Evolutionary conservation across 1,140 invertebrate genomes (phyloP), one percentile per base, ranked within the genome.

Genomic region (Chironomus striatipennis): DNA sequence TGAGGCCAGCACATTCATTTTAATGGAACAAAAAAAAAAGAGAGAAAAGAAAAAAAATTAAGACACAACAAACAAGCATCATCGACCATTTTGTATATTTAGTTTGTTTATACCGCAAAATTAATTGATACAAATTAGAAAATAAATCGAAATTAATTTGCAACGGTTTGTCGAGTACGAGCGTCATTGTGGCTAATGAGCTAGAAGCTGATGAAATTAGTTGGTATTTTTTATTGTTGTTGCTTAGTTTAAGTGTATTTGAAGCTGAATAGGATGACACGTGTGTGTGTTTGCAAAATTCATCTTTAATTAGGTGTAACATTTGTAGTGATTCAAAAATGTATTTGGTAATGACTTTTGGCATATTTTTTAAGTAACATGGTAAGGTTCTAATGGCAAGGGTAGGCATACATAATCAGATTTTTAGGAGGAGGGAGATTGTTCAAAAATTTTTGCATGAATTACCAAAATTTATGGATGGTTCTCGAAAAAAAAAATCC

Each of bases 71-170:
- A 57, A 57, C 47, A 57, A 57, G n/a, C 47, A 15, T n/a, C 47
- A 57, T 34, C 24, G 24, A n/a, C 47, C 47, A 57, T 57, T 57
- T 57, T 57, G 47, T 34, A 57, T 57, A 57, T n/a, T 57, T n/a
- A 57, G 24, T 34, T 57, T 57, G 12, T 10, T 34, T 2, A 34
- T 34, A 34, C 47, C 47, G 47, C 47, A 57, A 34, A 57, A 21
- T 21, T 70, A 70, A 70, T 70, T 70, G 65, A 70, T 18, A 70
- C 18, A 70, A 70, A 70, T 70, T 70, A 21, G 20, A 70, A 20
- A 21, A 70, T 70, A 70, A 70, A 70, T 70, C 65, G 65, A 70
- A 70, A 70, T 70, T 70, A 70, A 70, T 70, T 70, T 70, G 18
- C 65, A 8, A 70, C 18, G 20, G 4, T 70, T 18, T 15, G 12